phyloP scores from a whole-genome alignment of 2,888 invertebrate species.

The Orgyia antiqua region DNA sequence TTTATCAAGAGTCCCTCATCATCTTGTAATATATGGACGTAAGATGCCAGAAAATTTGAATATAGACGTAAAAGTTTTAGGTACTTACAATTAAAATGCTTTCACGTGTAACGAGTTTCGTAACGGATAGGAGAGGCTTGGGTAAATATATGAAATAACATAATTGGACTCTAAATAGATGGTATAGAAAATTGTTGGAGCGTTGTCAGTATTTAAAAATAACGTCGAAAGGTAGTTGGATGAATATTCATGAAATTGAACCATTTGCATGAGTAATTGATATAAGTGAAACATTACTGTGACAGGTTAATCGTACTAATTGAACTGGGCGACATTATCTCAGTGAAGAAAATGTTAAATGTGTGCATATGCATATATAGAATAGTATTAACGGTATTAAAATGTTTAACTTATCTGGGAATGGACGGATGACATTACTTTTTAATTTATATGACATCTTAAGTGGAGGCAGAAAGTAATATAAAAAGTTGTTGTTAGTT shows the following conservation, averaged over 20 bases:
- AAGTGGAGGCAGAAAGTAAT: slow-evolving; percentile 4
- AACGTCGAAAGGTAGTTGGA: slow-evolving; percentile 34
- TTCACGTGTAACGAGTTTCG: no score
- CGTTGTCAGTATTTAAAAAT: slow-evolving; percentile 8
- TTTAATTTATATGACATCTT: slow-evolving; percentile 7
- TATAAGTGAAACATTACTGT: slow-evolving; percentile 53
- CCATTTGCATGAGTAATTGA: slow-evolving; percentile 66
- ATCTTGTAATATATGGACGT: no score
- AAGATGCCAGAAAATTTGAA: no score
- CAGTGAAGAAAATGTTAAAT: slow-evolving; percentile 24
- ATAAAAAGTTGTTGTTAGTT: background rate
- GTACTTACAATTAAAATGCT: no score
- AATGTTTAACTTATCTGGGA: slow-evolving; percentile 13
- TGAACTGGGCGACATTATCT: slow-evolving; percentile 47
- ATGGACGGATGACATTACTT: slow-evolving; percentile 8
- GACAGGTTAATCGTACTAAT: slow-evolving; percentile 57
- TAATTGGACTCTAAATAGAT: no score
- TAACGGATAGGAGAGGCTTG: no score
- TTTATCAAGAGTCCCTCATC: no score
- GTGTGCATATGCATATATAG: slow-evolving; percentile 27
- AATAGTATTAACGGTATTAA: slow-evolving; percentile 26
- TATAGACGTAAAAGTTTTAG: no score
- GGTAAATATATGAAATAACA: no score
- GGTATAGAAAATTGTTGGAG: no score
- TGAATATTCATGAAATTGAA: slow-evolving; percentile 58